Base-by-base conservation (phyloP, 2,797 vertebrate genomes). In the Chaetodon trifasciatus region DNA sequence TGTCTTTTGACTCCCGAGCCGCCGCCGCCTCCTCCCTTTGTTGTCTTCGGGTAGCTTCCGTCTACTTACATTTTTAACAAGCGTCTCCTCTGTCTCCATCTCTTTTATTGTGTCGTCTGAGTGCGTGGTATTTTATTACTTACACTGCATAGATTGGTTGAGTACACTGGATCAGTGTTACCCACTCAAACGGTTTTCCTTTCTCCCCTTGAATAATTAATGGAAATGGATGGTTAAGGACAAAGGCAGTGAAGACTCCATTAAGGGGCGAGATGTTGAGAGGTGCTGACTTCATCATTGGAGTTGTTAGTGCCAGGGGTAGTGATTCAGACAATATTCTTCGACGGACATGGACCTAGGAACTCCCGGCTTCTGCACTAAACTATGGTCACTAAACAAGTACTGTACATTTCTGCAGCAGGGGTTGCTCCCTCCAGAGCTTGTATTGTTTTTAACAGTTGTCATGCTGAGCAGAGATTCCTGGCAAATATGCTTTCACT, bases 61-160 rank as follows among this genome's bases (percentile, higher is more conserved):
- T 93, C 93, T 90, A 92, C 93, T 93, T 94, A 94, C 94, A 93
- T 94, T 94, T 94, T 94, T 94, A 94, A 95, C 93, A 94, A 94
- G 93, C 91, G 75, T 91, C 91, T 94, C 94, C 88, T 93, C 92
- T 92, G 93, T 94, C 94, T 93, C 93, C 91, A 92, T 92, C 93
- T 94, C 93, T 92, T 95, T 94, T 92, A 93, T 92, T 92, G 93
- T 93, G 92, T 92, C 84, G 93, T 93, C 93, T 94, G 93, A 94
- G 92, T 90, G 92, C 75, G 90, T 87, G 87, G 93, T 91, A 91
- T 95, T 94, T 95, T 94, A 95, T 94, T 93, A 94, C 94, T 94
- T 91, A 94, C 93, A 95, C 93, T 92, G 90, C 92, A 93, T 93
- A 93, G 93, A 93, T 93, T 94, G 92, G 93, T 94, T 92, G 91